phyloP scores from a whole-genome alignment of 1,140 invertebrate genomes.

The Drosophila sp. region DNA sequence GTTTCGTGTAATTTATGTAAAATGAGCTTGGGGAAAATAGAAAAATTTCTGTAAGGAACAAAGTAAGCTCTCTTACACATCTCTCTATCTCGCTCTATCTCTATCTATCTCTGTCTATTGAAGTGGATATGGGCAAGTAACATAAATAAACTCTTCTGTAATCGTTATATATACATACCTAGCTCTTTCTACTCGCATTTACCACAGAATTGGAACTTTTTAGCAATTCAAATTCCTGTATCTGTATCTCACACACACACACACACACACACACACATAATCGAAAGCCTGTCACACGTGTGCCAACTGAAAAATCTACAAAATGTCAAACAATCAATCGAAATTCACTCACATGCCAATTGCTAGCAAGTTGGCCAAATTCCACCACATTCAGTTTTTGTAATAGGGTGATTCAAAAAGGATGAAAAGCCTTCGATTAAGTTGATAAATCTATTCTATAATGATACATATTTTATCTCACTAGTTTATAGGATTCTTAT shows the following conservation, averaged over 20 bases:
- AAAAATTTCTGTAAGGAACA: too few species aligned
- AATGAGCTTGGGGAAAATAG: slow-evolving; percentile 19
- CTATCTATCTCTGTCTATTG: neutral
- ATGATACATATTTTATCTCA: too few species aligned
- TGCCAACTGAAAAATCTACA: slow-evolving; percentile 44
- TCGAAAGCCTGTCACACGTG: slow-evolving; percentile 10
- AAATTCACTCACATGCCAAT: slow-evolving; percentile 53
- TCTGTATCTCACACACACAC: neutral
- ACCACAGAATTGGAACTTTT: neutral
- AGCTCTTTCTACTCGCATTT: neutral
- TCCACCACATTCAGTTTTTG: neutral
- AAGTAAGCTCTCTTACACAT: too few species aligned
- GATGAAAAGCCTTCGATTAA: too few species aligned
- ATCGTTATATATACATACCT: neutral
- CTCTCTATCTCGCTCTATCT: too few species aligned
- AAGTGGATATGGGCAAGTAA: slow-evolving; percentile 16
- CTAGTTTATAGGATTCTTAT: too few species aligned
- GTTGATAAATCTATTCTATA: too few species aligned
- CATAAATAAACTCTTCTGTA: slow-evolving; percentile 16
- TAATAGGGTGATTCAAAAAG: neutral
- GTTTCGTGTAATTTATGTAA: slow-evolving; percentile 37
- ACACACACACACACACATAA: neutral
- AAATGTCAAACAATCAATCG: slow-evolving; percentile 55
- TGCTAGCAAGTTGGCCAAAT: slow-evolving; percentile 29
- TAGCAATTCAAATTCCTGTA: slow-evolving; percentile 15